These are phyloP conservation scores for Lepidostoma basale DNA, from an alignment of 1,140 invertebrate species.

Conservation along the genomic window DNA sequence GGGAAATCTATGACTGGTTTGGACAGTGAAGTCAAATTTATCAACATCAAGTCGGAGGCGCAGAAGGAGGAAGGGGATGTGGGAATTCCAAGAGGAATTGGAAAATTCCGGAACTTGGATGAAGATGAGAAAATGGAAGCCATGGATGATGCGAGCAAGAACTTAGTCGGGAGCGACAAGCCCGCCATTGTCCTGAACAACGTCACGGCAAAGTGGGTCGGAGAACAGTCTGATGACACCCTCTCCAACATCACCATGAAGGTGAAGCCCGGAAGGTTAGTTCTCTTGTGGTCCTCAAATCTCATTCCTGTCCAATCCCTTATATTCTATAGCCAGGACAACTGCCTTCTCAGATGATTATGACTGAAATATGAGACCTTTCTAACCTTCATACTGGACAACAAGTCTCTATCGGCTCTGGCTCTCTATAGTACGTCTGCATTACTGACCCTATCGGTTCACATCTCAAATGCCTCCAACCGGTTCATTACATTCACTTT, in stretches of 20 bases:
- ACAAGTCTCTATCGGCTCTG: too few relatives aligned
- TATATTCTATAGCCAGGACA: too few relatives aligned
- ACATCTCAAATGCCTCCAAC: too few relatives aligned
- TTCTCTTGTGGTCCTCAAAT: neutral
- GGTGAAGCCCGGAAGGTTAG: constrained; percentile 66
- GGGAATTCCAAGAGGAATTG: constrained; percentile 7
- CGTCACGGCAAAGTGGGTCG: constrained; percentile 67
- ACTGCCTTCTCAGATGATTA: too few relatives aligned
- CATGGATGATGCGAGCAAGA: constrained; percentile 34
- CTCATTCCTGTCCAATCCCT: too few relatives aligned
- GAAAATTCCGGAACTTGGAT: constrained; percentile 32
- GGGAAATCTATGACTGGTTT: constrained; percentile 18
- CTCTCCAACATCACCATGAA: constrained; percentile 69
- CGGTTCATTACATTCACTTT: too few relatives aligned
- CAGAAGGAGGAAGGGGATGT: neutral
- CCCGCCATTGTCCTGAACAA: constrained; percentile 58
- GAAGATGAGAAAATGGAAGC: constrained; percentile 42
- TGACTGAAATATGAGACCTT: too few relatives aligned
- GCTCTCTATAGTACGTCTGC: too few relatives aligned
- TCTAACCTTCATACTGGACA: too few relatives aligned
- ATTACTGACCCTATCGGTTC: too few relatives aligned
- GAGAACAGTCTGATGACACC: constrained; percentile 62
- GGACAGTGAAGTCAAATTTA: constrained; percentile 9
- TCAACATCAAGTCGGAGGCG: neutral
- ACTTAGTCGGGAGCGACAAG: constrained; percentile 41